Evolutionary conservation across 2,113 vertebrate species (phyloP).

Genomic region (Petrocephalus zakoni): DNA sequence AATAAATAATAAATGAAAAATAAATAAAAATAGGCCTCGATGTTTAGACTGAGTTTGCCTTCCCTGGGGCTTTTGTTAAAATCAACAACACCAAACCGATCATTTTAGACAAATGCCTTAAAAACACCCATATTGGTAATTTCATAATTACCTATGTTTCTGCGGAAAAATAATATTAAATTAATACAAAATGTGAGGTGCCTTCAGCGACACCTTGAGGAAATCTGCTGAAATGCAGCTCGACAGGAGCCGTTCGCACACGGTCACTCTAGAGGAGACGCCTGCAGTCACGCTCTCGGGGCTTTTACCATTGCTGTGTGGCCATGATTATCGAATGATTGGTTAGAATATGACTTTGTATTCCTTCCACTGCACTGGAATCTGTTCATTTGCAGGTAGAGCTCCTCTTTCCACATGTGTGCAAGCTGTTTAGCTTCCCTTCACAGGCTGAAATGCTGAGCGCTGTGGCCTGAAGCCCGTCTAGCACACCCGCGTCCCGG

Average conservation of each 20-base stretch:
- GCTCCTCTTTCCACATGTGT: background rate
- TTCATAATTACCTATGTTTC: background rate
- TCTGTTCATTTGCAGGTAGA: background rate
- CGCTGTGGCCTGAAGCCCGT: background rate
- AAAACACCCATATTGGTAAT: background rate
- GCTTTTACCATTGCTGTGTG: background rate
- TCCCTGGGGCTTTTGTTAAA: background rate
- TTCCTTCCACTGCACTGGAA: background rate
- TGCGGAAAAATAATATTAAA: background rate
- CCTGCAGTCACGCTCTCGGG: background rate
- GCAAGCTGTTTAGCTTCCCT: background rate
- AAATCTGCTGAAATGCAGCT: background rate
- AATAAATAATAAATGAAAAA: background rate
- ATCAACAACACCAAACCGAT: background rate
- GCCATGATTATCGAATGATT: background rate
- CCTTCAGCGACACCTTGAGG: slow-evolving; percentile 2
- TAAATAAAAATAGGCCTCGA: background rate
- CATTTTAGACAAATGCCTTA: background rate
- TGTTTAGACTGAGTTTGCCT: background rate
- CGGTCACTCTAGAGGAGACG: background rate
- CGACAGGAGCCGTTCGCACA: background rate
- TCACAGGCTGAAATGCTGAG: background rate
- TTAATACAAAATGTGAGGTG: background rate
- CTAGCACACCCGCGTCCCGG: background rate
- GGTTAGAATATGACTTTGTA: background rate